Evolutionary conservation across 2,113 vertebrate genomes (phyloP), one percentile per base, ranked within the genome.

Genomic region (Corythaeola cristata): DNA sequence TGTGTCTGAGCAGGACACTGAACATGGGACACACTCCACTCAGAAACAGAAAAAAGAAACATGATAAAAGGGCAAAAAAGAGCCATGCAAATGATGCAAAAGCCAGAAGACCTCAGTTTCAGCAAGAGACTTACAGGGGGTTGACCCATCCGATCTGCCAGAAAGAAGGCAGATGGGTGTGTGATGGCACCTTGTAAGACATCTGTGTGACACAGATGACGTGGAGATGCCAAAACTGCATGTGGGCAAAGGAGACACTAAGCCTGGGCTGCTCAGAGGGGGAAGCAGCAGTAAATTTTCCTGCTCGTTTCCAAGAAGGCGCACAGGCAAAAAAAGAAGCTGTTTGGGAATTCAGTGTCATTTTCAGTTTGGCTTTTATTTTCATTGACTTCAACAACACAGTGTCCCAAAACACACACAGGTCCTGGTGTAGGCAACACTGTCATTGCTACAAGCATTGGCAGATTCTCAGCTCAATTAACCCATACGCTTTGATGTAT

Each of bases 311-410:
- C 74, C 35, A 47, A 56, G 28, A 3, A 4, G 67, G 74, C 11
- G 1, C 77, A 85, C 3, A n/a, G 22, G 45, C 50, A 93, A 85
- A 63, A 78, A 85, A 86, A 81, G 9, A 94, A 92, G 53, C 17
- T 72, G 41, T 24, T 88, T 59, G 44, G 26, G 23, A 94, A 78
- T 62, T 72, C 74, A 50, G 56, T 18, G 13, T 90, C 5, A 64
- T 92, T 94, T 91, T 58, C 85, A 96, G 50, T 89, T 85, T 55
- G 90, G 76, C 75, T 96, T 97, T 97, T 97, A 97, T 97, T 97
- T 96, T 78, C 88, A 90, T 44, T 27, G 71, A 95, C 95, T 96
- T 97, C 86, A 89, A 97, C 95, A 94, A 97, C 90, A 96, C 85
- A 77, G 89, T 85, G 72, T 95, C 85, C 89, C 85, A 94, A 91